A percentile compares a stretch with the other conserved stretches of the same genome.
phyloP scores from a whole-genome alignment of 2,888 invertebrate genomes.

The Hypena proboscidalis region DNA sequence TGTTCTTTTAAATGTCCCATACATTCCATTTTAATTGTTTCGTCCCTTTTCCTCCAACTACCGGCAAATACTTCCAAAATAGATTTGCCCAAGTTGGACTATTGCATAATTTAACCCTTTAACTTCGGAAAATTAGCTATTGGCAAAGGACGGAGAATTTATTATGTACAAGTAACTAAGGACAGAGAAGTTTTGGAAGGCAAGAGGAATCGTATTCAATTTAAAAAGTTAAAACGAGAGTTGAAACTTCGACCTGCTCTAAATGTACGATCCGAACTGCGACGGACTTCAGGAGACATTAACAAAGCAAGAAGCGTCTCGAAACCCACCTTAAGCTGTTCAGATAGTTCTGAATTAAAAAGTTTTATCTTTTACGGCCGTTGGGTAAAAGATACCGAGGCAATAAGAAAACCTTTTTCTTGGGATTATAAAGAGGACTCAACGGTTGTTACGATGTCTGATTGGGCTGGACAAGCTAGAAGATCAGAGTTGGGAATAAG shows the following conservation, averaged over 20 bases:
- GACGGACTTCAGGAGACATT: slow-evolving; percentile 38
- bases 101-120: slow-evolving; percentile 29
- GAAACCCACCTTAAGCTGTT: slow-evolving; percentile 27
- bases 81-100: slow-evolving; percentile 27
- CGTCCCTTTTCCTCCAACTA: slow-evolving; percentile 14
- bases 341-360: slow-evolving; percentile 33
- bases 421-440: slow-evolving; percentile 1
- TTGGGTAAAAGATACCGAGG: slow-evolving; percentile 12
- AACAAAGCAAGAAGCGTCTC: slow-evolving; percentile 35
- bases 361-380: slow-evolving; percentile 35
- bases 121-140: slow-evolving; percentile 37
- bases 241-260: slow-evolving; percentile 46
- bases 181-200: slow-evolving; percentile 37
- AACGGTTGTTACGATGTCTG: background rate
- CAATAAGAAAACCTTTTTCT: slow-evolving; percentile 13
- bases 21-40: no score
- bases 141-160: slow-evolving; percentile 48
- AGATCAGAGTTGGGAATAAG: background rate
- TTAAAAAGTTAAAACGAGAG: slow-evolving; percentile 64
- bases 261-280: slow-evolving; percentile 48
- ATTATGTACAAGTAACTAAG: slow-evolving; percentile 59
- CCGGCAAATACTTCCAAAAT: slow-evolving; percentile 30
- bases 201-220: slow-evolving; percentile 62
- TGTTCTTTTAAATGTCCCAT: no score
- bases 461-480: no score